Percentiles rank a stretch among this genome's conserved stretches.
phyloP scores from a whole-genome alignment of 2,797 vertebrate species.

The Centropyge bicolor region DNA sequence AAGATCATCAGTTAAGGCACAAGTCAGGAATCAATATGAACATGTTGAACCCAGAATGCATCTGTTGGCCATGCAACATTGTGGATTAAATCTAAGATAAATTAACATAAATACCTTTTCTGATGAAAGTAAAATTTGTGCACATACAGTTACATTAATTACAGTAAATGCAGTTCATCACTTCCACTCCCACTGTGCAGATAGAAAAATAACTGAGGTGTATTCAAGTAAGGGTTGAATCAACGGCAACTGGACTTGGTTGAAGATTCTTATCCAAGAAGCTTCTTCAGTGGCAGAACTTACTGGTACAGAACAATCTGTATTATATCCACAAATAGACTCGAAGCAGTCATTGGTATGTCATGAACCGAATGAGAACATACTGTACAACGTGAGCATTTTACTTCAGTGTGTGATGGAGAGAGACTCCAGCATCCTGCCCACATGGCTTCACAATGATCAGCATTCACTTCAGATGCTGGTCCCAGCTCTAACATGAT shows the following conservation, averaged over 20 bases:
- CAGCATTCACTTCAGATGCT: constrained; percentile 39
- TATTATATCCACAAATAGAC: background rate
- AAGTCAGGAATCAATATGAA: background rate
- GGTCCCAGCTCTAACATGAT: constrained; percentile 38
- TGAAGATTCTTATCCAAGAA: too few species aligned
- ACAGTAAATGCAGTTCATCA: background rate
- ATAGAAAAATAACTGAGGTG: background rate
- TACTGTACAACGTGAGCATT: background rate
- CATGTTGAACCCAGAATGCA: too few species aligned
- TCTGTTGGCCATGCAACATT: background rate
- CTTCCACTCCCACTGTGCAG: background rate
- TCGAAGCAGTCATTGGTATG: background rate
- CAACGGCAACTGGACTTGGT: too few species aligned
- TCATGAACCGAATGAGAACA: constrained; percentile 5
- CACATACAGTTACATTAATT: background rate
- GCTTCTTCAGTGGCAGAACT: too few species aligned
- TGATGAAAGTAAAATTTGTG: too few species aligned
- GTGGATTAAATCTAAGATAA: background rate
- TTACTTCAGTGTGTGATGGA: constrained; percentile 4
- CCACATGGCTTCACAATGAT: constrained; percentile 33
- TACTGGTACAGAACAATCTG: background rate
- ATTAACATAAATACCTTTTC: background rate
- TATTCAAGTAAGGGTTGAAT: too few species aligned
- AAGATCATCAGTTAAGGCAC: background rate
- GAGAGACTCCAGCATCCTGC: background rate